Evolutionary conservation across 2,888 invertebrate species (phyloP), one percentile per base, ranked within the genome.

Genomic region (Athripsodes cinereus): DNA sequence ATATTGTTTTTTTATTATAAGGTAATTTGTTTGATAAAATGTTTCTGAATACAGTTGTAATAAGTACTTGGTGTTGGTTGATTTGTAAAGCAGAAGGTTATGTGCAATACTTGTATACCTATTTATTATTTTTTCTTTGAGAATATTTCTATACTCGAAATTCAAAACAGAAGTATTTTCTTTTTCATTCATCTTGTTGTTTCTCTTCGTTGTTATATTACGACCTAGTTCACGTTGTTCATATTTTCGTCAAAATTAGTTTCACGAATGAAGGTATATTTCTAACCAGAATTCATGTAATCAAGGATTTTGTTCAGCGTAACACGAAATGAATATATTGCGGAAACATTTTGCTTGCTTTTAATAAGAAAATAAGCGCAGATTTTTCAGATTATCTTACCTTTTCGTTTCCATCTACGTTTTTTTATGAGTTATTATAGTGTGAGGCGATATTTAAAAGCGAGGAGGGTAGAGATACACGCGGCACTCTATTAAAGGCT

Each of bases 371-470:
- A 40, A 40, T 13, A 40, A 3, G 40, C 13, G 40, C 40, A 40
- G 16, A 40, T 40, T n/a, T n/a, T 40, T n/a, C 3, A 5, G 13
- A 40, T 40, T n/a, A 40, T 40, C 13, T 40, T 40, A 40, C 40
- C 40, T 40, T 40, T 40, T 40, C 40, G 40, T 13, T 16, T 40
- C 13, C 40, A 40, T 40, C 40, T 40, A 40, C 40, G 40, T 40
- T 40, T 40, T n/a, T 40, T 40, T 40, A 40, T 40, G 40, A 40
- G 40, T 40, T 40, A 40, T 40, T 40, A 40, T 40, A 40, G 40
- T 40, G 40, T 16, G 40, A 40, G 40, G 40, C 40, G 40, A 40
- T 40, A 40, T 40, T 40, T 40, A 8, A 40, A 40, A 40, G 2
- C 40, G 40, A 16, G 40, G 16, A 13, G 40, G 16, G 13, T 2